Evolutionary conservation across 2,797 vertebrate species (phyloP).

Genomic region (Arctocebus calabarensis): DNA sequence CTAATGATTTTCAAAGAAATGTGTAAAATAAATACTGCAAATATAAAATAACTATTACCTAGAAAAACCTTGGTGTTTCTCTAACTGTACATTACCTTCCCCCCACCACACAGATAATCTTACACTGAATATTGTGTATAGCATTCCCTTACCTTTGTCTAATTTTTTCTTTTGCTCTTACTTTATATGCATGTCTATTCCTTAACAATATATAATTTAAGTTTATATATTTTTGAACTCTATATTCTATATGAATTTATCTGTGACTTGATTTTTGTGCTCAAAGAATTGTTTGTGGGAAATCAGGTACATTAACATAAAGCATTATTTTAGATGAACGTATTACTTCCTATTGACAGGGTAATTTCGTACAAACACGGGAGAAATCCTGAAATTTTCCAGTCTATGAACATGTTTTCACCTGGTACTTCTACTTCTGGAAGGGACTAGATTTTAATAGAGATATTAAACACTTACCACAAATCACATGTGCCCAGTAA

Average conservation of each 20-base stretch:
- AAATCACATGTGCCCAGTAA: background rate
- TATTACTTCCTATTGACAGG: background rate
- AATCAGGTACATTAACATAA: background rate
- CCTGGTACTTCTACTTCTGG: background rate
- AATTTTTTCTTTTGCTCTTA: background rate
- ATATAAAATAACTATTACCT: background rate
- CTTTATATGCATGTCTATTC: background rate
- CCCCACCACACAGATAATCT: background rate
- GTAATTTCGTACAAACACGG: background rate
- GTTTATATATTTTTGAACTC: background rate
- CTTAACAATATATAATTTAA: background rate
- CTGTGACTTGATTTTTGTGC: background rate
- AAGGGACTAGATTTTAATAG: background rate
- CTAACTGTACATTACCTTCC: background rate
- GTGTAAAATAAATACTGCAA: background rate
- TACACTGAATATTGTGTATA: background rate
- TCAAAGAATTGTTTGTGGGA: background rate
- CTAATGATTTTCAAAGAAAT: background rate
- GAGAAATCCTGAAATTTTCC: background rate
- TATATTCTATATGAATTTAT: background rate
- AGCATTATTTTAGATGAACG: background rate
- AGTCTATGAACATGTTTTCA: constrained; percentile 21
- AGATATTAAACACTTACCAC: background rate
- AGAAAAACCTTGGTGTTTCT: background rate
- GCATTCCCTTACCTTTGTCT: background rate